Evolutionary conservation across 92 coral and sea anemone genomes (phyloP), one percentile per base, ranked within the genome.

Genomic region (Bergia puertoricense): DNA sequence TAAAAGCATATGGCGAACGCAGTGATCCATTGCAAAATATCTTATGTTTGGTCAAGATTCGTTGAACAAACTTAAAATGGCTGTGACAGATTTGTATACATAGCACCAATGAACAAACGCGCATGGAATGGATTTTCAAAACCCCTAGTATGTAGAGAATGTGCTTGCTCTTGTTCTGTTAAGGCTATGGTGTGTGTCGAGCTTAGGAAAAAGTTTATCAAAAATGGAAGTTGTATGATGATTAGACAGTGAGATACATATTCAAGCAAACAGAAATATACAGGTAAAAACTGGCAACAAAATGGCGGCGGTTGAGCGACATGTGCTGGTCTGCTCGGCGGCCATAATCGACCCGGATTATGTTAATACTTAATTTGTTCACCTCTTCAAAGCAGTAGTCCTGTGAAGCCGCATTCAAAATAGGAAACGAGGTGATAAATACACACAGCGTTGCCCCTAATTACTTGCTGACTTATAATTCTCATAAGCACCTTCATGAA

Each of bases 51-150:
- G 80, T 76, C 80, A 76, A 76, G 36, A 20, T 54, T 54, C 59
- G 59, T 3, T 54, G 18, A 54, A 13, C 59, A 54, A 54, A 54
- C 80, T 76, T 10, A 41, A 76, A 76, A 45, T 76, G 80, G 30
- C 80, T 76, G 44, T 76, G 54, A 76, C 80, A 76, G 80, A 43
- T 45, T 40, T 76, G 80, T 76, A 62, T 59, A 81, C 36, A 62
- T 13, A 40, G 38, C 38, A 43, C 40, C 45, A 57, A 37, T 39
- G 23, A 36, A 50, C 40, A 57, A 59, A 57, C 37, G n/a, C 36
- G 81, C 57, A 77, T 43, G 57, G 56, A n/a, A 77, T 77, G 81
- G 40, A 77, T 44, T 42, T 43, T 4, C 30, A 16, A 30, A 44
- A 20, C 44, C 22, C 23, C 23, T 74, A 11, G 40, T 37, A 79